Percentiles rank a stretch among this genome's conserved stretches.
These are phyloP conservation scores for Bathynomus jamesi DNA, from an alignment of 1,140 invertebrate genomes.

Conservation along the genomic window DNA sequence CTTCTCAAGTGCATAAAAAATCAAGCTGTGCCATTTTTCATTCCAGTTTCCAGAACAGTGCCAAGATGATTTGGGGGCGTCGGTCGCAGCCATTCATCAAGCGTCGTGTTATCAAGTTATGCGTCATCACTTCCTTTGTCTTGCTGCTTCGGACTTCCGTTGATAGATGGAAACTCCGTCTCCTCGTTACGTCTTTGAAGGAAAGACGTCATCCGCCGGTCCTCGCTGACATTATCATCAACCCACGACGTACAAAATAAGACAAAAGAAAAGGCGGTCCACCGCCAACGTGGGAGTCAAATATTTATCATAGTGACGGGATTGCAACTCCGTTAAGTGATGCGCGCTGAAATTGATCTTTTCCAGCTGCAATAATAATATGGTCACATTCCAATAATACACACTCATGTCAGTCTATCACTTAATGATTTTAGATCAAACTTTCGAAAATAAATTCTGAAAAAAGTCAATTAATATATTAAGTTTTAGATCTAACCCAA, in stretches of 20 bases:
- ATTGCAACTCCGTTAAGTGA: too few species aligned
- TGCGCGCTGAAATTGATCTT: too few species aligned
- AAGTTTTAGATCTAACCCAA: too few species aligned
- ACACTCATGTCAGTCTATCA: too few species aligned
- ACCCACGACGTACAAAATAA: not conserved
- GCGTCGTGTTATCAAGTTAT: not conserved
- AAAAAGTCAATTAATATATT: too few species aligned
- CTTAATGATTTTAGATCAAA: too few species aligned
- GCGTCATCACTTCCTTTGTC: not conserved
- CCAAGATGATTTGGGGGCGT: not conserved
- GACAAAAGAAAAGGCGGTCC: not conserved
- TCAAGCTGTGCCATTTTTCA: not conserved
- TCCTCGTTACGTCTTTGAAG: not conserved
- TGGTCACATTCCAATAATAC: too few species aligned
- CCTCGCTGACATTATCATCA: not conserved
- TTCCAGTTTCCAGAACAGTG: not conserved
- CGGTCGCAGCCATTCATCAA: not conserved
- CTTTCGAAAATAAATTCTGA: too few species aligned
- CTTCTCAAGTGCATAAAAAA: too few species aligned
- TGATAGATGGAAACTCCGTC: not conserved
- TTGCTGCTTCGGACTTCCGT: not conserved
- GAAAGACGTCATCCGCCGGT: not conserved
- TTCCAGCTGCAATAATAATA: too few species aligned
- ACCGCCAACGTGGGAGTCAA: too few species aligned
- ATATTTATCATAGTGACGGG: too few species aligned